Evolutionary conservation across 1,140 invertebrate genomes (phyloP), one percentile per base, ranked within the genome.

Genomic region (Danaus melanippus): DNA sequence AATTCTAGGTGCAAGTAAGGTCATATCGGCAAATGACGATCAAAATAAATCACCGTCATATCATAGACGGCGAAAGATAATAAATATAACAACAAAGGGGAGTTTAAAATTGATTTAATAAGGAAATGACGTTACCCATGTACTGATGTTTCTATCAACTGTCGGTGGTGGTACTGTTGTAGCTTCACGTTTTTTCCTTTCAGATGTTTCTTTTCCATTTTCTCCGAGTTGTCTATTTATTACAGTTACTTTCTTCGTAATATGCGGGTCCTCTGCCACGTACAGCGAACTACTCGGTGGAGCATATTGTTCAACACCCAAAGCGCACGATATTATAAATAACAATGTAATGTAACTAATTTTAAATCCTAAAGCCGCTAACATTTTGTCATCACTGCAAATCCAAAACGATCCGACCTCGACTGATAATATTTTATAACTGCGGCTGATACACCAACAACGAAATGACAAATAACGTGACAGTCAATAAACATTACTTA

Each of bases 321-420:
- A 50, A 51, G 66, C 72, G 63, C 67, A 71, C 40, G 76, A 71
- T 67, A 80, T 65, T 58, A 74, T 64, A 77, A 60, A 72, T 59
- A 79, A 48, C 44, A 80, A 55, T 56, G 60, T 57, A 53, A 79
- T 56, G 32, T 76, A 67, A 71, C 67, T 58, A 56, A 79, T 62
- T 71, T 69, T 56, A 70, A 64, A 72, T 72, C 66, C 64, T 73
- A 77, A 72, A 60, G 60, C 50, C 64, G 73, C 66, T 66, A 77
- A 75, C 83, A 86, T 86, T 79, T 86, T 86, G 78, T 72, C 59
- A 79, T 84, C 76, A 85, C 78, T 80, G 72, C 76, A 74, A 77
- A 60, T 59, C 57, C 51, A 59, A 66, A 64, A 51, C 60, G 71
- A 71, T 60, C 68, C 66, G 54, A 52, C 46, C 64, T 48, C 61